Conservation (phyloP, 2,888 invertebrate species). For the Thumatha senex region DNA sequence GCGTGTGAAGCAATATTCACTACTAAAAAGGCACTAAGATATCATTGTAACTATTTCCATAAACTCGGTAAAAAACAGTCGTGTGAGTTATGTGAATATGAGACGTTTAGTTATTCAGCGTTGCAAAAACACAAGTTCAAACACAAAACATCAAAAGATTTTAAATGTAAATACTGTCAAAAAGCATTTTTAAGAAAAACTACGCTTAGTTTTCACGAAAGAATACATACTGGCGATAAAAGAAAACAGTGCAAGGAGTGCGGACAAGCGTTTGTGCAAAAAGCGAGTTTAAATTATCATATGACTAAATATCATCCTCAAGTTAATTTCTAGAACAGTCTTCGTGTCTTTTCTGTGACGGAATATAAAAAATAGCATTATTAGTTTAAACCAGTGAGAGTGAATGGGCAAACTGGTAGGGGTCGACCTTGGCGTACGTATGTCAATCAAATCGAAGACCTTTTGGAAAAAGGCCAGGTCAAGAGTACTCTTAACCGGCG, state of each 20-base stretch:
- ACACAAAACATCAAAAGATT: constrained; percentile 13
- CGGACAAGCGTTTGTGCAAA: constrained; percentile 72
- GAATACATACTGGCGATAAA: constrained; percentile 69
- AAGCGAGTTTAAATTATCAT: constrained; percentile 72
- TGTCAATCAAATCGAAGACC: too few species aligned
- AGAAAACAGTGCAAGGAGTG: constrained; percentile 64
- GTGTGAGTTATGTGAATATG: constrained; percentile 45
- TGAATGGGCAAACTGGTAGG: too few species aligned
- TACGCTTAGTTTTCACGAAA: constrained; percentile 58
- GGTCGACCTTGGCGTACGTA: too few species aligned
- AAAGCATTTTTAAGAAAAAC: constrained; percentile 69
- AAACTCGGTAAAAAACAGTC: constrained; percentile 30
- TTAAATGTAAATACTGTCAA: constrained; percentile 69
- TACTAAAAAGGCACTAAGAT: background rate
- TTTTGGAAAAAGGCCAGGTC: too few species aligned
- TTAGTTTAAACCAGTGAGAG: too few species aligned
- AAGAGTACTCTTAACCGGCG: too few species aligned
- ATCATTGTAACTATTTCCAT: background rate
- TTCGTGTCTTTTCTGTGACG: too few species aligned
- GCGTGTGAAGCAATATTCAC: background rate
- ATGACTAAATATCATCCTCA: constrained; percentile 72
- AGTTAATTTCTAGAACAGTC: constrained; percentile 42
- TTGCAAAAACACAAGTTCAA: background rate
- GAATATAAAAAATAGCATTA: too few species aligned
- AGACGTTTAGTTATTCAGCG: background rate